Conservation (phyloP, 2,113 vertebrate genomes). For the Sturnira hondurensis region DNA sequence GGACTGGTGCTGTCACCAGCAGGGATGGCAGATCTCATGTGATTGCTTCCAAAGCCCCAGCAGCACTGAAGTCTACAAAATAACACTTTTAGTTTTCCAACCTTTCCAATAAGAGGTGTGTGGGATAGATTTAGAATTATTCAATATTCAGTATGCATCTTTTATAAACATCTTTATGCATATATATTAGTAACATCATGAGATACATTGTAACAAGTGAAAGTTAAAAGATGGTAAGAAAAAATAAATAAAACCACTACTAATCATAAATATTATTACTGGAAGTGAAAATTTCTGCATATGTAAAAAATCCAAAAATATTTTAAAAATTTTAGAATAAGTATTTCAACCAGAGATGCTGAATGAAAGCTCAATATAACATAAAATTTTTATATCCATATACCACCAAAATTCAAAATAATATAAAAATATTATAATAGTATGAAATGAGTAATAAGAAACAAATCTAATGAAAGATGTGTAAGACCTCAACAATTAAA, state of each 20-base stretch:
- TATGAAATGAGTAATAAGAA: neutral
- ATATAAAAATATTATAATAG: neutral
- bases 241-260: neutral
- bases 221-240: neutral
- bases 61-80: neutral
- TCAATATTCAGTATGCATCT: neutral
- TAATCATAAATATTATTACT: neutral
- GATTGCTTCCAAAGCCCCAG: neutral
- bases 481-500: neutral
- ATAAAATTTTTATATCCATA: neutral
- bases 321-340: neutral
- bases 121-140: neutral
- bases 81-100: neutral
- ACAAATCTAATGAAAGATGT: neutral
- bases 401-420: neutral
- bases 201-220: neutral
- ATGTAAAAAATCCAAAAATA: neutral
- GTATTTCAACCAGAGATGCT: neutral
- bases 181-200: neutral
- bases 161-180: neutral
- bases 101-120: neutral
- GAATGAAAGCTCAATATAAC: neutral
- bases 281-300: neutral
- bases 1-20: neutral
- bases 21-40: neutral